phyloP scores from a whole-genome alignment of 2,888 invertebrate genomes.

The Sarcophaga subvicina region DNA sequence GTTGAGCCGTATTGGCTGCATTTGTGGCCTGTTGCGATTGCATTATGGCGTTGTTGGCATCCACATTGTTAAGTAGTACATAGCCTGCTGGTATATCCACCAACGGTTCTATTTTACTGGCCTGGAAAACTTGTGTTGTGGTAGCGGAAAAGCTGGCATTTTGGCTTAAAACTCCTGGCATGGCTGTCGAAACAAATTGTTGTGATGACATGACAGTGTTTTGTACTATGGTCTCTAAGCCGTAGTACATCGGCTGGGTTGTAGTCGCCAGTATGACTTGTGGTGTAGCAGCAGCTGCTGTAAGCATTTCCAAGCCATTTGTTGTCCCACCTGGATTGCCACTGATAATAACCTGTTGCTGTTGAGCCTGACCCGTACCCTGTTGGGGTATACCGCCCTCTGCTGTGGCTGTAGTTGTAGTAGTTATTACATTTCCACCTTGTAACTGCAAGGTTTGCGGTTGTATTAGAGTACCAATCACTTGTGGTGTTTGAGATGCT shows the following conservation, averaged over 20 bases:
- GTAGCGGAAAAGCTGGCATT: conserved; percentile 93
- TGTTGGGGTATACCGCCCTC: conserved; percentile 81
- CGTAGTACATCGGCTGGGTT: conserved; percentile 91
- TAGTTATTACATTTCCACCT: conserved; percentile 82
- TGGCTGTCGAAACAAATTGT: conserved; percentile 91
- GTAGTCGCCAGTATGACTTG: conserved; percentile 84
- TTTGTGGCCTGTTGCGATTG: conserved; percentile 46
- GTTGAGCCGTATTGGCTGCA: conserved; percentile 35
- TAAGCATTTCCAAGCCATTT: conserved; percentile 75
- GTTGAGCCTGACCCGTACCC: conserved; percentile 70
- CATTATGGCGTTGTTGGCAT: conserved; percentile 74
- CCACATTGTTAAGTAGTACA: conserved; percentile 86
- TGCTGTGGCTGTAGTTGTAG: conserved; percentile 80
- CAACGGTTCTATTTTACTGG: conserved; percentile 92
- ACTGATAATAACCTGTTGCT: conserved; percentile 76
- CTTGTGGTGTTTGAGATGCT: conserved; percentile 82
- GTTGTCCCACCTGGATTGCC: conserved; percentile 62
- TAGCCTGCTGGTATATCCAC: conserved; percentile 89
- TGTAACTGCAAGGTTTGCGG: conserved; percentile 84
- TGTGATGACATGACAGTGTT: conserved; percentile 95
- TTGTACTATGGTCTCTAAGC: conserved; percentile 92
- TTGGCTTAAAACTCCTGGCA: conserved; percentile 90
- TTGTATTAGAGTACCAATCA: conserved; percentile 85
- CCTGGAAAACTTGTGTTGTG: conserved; percentile 86
- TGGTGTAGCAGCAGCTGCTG: conserved; percentile 75